Percentiles rank a stretch among this genome's conserved stretches.
phyloP scores from a whole-genome alignment of 2,113 vertebrate species.

The Poeciliopsis turrubarensis region DNA sequence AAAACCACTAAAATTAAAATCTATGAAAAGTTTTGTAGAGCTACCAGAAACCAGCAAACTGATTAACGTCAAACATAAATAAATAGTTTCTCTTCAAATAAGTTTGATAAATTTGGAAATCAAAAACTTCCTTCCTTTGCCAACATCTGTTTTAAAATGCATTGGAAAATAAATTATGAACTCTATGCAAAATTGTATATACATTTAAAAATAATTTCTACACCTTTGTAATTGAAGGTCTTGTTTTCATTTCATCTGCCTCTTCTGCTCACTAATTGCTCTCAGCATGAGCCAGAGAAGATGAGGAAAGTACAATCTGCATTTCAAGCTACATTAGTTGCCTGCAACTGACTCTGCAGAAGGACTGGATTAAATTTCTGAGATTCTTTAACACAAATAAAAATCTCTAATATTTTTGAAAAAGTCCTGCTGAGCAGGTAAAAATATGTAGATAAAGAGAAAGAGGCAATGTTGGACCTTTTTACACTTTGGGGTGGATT shows the following conservation, averaged over 20 bases:
- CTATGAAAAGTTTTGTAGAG: no score
- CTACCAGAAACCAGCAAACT: no score
- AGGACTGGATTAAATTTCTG: not conserved
- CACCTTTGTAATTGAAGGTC: not conserved
- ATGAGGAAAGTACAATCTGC: slow-evolving; percentile 13
- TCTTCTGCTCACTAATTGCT: slow-evolving; percentile 31
- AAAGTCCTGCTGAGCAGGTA: not conserved
- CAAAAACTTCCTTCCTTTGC: no score
- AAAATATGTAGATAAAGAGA: slow-evolving; percentile 14
- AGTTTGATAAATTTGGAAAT: no score
- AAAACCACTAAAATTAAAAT: no score
- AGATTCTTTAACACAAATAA: not conserved
- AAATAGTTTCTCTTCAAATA: no score
- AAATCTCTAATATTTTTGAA: not conserved
- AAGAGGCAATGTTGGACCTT: slow-evolving; percentile 36
- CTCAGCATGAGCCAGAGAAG: slow-evolving; percentile 1
- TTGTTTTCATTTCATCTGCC: not conserved
- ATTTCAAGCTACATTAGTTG: not conserved
- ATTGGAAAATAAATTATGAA: no score
- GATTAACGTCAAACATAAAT: no score
- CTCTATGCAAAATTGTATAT: no score
- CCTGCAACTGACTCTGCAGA: not conserved
- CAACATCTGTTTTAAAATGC: no score
- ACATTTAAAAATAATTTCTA: not conserved
- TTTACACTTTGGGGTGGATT: slow-evolving; percentile 63